Conservation (phyloP, 1,140 invertebrate species). For the Drosophila subpulchrella region DNA sequence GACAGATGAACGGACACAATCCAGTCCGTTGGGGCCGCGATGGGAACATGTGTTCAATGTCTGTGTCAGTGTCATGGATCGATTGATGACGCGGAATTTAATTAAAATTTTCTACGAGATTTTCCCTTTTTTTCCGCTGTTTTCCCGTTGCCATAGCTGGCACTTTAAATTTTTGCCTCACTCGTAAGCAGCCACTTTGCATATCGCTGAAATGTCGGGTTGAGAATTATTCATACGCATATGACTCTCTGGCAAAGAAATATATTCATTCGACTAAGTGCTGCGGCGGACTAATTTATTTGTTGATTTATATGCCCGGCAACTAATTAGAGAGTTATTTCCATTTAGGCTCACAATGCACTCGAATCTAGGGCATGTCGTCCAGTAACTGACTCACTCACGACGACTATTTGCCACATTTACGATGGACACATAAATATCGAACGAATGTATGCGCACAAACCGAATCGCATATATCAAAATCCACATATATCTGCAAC, state of each 20-base stretch:
- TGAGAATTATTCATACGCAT: constrained; percentile 34
- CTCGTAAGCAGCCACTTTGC: constrained; percentile 54
- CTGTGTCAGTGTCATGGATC: constrained; percentile 41
- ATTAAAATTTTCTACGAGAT: constrained; percentile 49
- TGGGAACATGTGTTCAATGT: constrained; percentile 63
- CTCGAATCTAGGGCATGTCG: constrained; percentile 39
- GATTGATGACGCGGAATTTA: constrained; percentile 52
- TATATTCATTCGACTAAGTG: constrained; percentile 6
- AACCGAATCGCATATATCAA: constrained; percentile 12
- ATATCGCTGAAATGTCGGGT: constrained; percentile 54
- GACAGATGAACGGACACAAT: constrained; percentile 38
- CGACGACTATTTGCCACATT: constrained; percentile 38
- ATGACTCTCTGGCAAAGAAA: constrained; percentile 1
- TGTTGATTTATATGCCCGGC: constrained; percentile 70
- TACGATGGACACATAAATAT: constrained; percentile 49
- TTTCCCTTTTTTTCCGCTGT: constrained; percentile 13
- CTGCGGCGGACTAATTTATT: constrained; percentile 55
- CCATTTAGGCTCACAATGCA: constrained; percentile 61
- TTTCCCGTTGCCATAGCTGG: constrained; percentile 6
- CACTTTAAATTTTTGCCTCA: constrained; percentile 56
- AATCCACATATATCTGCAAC: constrained; percentile 19
- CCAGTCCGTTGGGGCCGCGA: constrained; percentile 16
- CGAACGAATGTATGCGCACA: constrained; percentile 4
- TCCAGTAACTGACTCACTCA: constrained; percentile 44
- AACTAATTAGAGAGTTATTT: constrained; percentile 77